A percentile compares a stretch with the other conserved stretches of the same genome.
phyloP scores from a whole-genome alignment of 2,797 vertebrate genomes.

The Saxicola maurus region DNA sequence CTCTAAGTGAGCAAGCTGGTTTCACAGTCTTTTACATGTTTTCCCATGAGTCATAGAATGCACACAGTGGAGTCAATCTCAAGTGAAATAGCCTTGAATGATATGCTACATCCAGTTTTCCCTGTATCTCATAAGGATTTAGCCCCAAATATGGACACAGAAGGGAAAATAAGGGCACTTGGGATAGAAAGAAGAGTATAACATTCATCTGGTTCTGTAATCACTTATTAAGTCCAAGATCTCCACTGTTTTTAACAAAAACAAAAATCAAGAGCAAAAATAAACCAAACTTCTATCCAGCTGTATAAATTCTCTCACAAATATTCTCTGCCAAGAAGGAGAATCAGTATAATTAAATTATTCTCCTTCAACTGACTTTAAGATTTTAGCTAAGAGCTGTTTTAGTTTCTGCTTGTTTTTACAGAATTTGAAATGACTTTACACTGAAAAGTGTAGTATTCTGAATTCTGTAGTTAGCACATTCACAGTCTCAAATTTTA shows the following conservation, averaged over 20 bases:
- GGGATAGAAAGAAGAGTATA: slow-evolving; percentile 25
- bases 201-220: slow-evolving; percentile 9
- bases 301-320: slow-evolving; percentile 24
- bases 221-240: slow-evolving; percentile 38
- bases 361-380: not conserved
- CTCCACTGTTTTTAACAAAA: slow-evolving; percentile 34
- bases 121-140: not conserved
- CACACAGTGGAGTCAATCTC: not conserved
- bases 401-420: not conserved
- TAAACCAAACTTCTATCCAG: slow-evolving; percentile 30
- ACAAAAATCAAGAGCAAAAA: slow-evolving; percentile 33
- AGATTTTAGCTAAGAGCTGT: not conserved
- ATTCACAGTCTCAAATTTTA: not conserved
- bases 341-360: slow-evolving; percentile 12
- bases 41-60: not conserved
- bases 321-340: slow-evolving; percentile 9
- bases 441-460: not conserved
- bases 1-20: not conserved
- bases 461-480: not conserved
- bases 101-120: not conserved
- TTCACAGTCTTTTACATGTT: fast-evolving
- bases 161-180: slow-evolving; percentile 51
- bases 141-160: not conserved
- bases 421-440: not conserved
- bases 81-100: not conserved